Conservation (phyloP, 2,888 invertebrate species). For the Crematogaster levior region DNA sequence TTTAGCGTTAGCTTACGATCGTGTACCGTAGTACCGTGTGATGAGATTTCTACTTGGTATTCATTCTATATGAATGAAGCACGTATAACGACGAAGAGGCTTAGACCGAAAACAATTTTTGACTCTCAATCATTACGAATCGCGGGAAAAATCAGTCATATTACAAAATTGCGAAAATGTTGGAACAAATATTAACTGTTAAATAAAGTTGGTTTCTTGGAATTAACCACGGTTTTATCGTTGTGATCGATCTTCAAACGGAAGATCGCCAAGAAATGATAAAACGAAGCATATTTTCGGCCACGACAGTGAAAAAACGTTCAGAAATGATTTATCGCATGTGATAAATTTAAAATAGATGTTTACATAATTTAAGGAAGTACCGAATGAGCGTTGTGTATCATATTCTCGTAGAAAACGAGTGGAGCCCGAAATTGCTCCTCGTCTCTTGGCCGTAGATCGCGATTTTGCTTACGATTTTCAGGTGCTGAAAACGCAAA, state of each 20-base stretch:
- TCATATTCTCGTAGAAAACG: neutral
- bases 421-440: neutral
- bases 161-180: neutral
- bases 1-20: constrained; percentile 22
- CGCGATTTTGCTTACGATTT: constrained; percentile 12
- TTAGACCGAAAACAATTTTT: neutral
- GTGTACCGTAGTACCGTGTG: neutral
- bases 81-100: neutral
- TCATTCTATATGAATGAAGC: neutral
- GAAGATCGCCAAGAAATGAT: neutral
- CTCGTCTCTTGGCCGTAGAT: constrained; percentile 15
- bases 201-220: neutral
- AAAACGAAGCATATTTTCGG: constrained; percentile 18
- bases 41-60: neutral
- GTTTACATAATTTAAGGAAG: constrained; percentile 59
- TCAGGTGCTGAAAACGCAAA: constrained; percentile 12
- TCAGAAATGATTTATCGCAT: constrained; percentile 49
- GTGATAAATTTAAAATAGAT: constrained; percentile 59
- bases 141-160: neutral
- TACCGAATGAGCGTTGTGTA: neutral
- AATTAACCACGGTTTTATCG: neutral
- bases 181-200: neutral
- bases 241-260: neutral
- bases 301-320: constrained; percentile 50
- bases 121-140: neutral